phyloP scores from a whole-genome alignment of 1,140 invertebrate species.

The Trachelipus rathkii region DNA sequence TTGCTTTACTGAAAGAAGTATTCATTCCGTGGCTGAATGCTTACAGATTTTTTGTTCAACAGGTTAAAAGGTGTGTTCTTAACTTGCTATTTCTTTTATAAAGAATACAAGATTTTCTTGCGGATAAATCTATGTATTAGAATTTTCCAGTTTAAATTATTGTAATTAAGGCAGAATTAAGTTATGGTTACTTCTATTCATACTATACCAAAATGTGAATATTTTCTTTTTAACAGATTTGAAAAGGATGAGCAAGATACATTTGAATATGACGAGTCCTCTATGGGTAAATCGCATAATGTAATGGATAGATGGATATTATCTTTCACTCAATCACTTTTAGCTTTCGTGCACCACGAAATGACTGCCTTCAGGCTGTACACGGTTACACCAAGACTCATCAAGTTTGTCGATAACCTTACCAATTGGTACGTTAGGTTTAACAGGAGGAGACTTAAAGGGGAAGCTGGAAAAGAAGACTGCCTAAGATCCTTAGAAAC shows the following conservation, averaged over 20 bases:
- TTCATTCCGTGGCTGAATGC: slow-evolving; percentile 99
- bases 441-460: slow-evolving; percentile 87
- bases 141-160: too few species aligned
- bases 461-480: slow-evolving; percentile 69
- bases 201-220: not conserved
- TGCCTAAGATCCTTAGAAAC: slow-evolving; percentile 80
- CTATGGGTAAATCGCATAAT: slow-evolving; percentile 57
- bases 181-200: too few species aligned
- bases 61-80: slow-evolving; percentile 70
- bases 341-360: slow-evolving; percentile 83
- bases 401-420: slow-evolving; percentile 94
- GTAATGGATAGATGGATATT: slow-evolving; percentile 98
- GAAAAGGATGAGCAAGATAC: slow-evolving; percentile 57
- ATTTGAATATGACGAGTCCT: slow-evolving; percentile 53
- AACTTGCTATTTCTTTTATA: not conserved
- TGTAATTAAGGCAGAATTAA: too few species aligned
- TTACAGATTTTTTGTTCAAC: slow-evolving; percentile 91
- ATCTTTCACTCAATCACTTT: slow-evolving; percentile 89
- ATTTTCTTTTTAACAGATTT: slow-evolving; percentile 21
- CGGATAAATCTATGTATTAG: too few species aligned
- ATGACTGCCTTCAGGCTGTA: slow-evolving; percentile 93
- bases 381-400: slow-evolving; percentile 86
- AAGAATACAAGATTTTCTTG: too few species aligned
- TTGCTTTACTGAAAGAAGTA: slow-evolving; percentile 94
- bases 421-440: slow-evolving; percentile 99